These are phyloP conservation scores for Urosaurus nigricauda DNA, from an alignment of 2,797 vertebrate species.

Conservation along the genomic window DNA sequence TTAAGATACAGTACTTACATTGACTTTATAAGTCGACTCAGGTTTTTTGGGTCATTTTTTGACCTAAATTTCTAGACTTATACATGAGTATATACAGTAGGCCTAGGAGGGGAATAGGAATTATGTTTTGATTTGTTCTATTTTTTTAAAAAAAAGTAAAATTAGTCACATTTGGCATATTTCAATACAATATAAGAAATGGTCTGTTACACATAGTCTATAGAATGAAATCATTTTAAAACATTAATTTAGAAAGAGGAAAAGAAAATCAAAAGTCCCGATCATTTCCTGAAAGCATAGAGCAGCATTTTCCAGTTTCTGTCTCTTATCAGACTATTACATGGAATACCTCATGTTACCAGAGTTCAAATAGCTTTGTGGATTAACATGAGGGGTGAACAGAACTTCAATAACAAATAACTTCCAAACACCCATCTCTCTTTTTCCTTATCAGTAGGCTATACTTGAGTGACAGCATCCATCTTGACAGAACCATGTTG, in stretches of 20 bases:
- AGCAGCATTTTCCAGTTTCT: slow-evolving; percentile 60
- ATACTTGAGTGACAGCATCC: slow-evolving; percentile 67
- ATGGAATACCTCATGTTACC: slow-evolving; percentile 61
- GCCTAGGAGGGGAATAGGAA: background rate
- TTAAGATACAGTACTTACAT: too few species aligned
- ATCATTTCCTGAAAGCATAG: slow-evolving; percentile 54
- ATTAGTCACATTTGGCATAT: background rate
- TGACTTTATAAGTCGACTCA: too few species aligned
- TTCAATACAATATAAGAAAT: background rate
- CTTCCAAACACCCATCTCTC: slow-evolving; percentile 68
- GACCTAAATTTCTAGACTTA: too few species aligned
- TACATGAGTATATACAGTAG: too few species aligned
- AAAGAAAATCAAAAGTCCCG: slow-evolving; percentile 30
- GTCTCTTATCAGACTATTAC: slow-evolving; percentile 63
- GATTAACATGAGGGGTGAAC: slow-evolving; percentile 71
- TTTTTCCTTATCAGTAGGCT: slow-evolving; percentile 67
- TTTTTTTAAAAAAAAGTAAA: background rate
- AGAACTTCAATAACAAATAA: slow-evolving; percentile 75
- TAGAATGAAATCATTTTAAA: background rate
- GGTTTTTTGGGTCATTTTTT: too few species aligned
- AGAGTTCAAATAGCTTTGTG: slow-evolving; percentile 65
- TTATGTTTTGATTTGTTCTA: background rate
- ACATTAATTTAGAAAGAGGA: slow-evolving; percentile 7
- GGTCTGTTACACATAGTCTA: background rate
- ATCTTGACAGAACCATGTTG: slow-evolving; percentile 41